Base-by-base conservation (phyloP, 2,888 invertebrate species). In the Villa cingulata region DNA sequence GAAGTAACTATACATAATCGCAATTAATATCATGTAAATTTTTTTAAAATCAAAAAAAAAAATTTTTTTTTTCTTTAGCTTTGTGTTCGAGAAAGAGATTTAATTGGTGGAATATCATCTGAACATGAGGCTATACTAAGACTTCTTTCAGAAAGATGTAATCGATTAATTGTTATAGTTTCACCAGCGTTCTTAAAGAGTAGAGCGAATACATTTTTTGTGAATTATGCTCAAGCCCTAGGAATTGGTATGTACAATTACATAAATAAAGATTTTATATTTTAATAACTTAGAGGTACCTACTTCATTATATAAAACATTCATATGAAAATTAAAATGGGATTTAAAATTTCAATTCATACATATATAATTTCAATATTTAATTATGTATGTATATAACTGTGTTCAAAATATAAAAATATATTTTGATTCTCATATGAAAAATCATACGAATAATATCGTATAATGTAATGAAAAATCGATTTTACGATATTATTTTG, bases 121-220 rank as follows among this genome's bases (percentile, higher is more conserved):
- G 81, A 81, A 59, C 81, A 82, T 60, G 78, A 80, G 52, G 81
- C 83, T 1, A 75, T 88, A 10, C 75, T 84, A 47, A 74, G 75
- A 55, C 70, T 89, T 43, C 85, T 89, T 59, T 73, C 80, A 4
- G 78, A 83, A 57, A 73, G 90, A 27, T 91, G 92, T 62, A 78
- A 79, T 53, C 75, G 83, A 58, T 74, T 91, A 55, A 78, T 92
- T 50, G 79, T 86, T 1, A 76, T 94, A 48, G 71, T 87, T 54
- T 87, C 91, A 0, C 79, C 83, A 0, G 78, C 78, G 51, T 88
- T 90, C 66, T 67, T 86, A 3, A 68, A 75, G 55, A 87, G 86
- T 62, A 69, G 78, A 0, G 83, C 79, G 17, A 86, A 87, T 61
- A 76, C 76, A 46, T 92, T 86, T 68, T 83, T 86, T 58, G 74